phyloP scores from a whole-genome alignment of 2,113 vertebrate species.

The Paramormyrops kingsleyae region DNA sequence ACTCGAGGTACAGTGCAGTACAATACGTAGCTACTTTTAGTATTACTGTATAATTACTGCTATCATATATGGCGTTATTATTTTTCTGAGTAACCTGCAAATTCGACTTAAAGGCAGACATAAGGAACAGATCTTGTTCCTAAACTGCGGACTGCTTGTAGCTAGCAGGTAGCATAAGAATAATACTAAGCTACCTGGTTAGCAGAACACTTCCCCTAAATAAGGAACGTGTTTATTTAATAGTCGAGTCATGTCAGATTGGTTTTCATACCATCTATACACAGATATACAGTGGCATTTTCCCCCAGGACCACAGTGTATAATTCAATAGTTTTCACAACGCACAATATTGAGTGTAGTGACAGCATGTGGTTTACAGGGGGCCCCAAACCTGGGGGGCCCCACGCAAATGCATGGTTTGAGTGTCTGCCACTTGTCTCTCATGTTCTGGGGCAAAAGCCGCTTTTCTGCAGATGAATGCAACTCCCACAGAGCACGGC shows the following conservation, averaged over 20 bases:
- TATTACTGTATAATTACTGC: not conserved
- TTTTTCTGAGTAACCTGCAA: not conserved
- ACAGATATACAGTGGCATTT: not conserved
- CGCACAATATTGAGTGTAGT: not conserved
- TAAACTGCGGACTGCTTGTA: not conserved
- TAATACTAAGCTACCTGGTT: not conserved
- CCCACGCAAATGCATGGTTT: not conserved
- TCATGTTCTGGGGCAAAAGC: not conserved
- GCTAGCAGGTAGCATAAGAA: not conserved
- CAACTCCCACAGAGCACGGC: not conserved
- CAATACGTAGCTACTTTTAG: not conserved
- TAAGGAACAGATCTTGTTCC: not conserved
- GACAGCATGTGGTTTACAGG: not conserved
- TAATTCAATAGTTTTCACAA: not conserved
- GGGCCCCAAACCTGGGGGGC: not conserved
- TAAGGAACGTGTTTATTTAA: not conserved
- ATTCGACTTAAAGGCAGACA: not conserved
- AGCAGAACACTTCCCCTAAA: not conserved
- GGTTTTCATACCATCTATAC: not conserved
- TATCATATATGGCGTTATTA: not conserved
- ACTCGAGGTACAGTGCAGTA: not conserved
- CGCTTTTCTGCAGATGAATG: not conserved
- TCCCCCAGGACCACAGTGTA: not conserved
- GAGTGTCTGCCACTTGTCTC: not conserved
- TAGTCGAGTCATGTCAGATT: not conserved